Percentiles rank a stretch among this genome's conserved stretches.
phyloP scores from a whole-genome alignment of 2,113 vertebrate species.

The Paratilapia polleni region DNA sequence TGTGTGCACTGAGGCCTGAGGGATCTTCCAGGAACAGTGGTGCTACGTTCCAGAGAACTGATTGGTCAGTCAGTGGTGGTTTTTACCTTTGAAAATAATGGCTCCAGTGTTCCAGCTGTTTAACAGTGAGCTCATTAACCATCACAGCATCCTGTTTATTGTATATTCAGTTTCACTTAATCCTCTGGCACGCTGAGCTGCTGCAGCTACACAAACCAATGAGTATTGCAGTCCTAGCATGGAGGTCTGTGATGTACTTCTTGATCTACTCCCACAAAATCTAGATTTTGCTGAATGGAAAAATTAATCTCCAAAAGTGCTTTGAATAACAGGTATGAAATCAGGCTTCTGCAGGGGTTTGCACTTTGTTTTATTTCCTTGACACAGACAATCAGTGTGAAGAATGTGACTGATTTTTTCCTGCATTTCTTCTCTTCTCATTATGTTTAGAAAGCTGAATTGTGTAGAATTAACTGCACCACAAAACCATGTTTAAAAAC shows the following conservation, averaged over 20 bases:
- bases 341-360: neutral
- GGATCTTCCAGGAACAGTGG: neutral
- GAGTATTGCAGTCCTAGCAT: neutral
- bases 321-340: neutral
- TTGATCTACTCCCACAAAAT: neutral
- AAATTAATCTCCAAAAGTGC: neutral
- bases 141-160: neutral
- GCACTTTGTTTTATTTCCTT: neutral
- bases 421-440: neutral
- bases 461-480: neutral
- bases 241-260: neutral
- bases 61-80: no score
- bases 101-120: neutral
- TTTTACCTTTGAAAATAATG: no score
- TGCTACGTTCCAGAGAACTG: no score
- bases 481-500: neutral
- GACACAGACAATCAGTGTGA: neutral
- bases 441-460: neutral
- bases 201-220: accelerated
- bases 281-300: accelerated
- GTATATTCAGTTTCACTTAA: no score
- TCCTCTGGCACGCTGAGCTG: no score
- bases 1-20: neutral
- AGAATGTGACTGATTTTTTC: neutral
- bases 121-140: neutral